Evolutionary conservation across 2,888 invertebrate species (phyloP).

Genomic region (Ecdyonurus torrentis): DNA sequence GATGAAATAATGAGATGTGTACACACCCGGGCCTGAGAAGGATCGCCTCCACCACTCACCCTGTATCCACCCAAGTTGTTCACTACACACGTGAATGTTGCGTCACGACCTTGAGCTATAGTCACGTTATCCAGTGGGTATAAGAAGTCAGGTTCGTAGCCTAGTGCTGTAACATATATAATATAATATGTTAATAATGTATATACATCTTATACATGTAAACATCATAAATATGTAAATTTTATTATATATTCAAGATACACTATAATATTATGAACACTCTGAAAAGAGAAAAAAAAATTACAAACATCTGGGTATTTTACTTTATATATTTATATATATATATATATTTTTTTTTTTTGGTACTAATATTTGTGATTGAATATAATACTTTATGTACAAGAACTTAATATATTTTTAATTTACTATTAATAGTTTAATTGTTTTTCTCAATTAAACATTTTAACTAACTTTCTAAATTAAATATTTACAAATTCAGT

Average conservation of each 20-base stretch:
- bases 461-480: too few species aligned
- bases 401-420: too few species aligned
- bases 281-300: not conserved
- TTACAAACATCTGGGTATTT: not conserved
- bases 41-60: slow-evolving; percentile 88
- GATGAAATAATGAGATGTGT: slow-evolving; percentile 28
- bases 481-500: too few species aligned
- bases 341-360: not conserved
- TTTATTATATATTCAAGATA: not conserved
- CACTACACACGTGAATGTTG: slow-evolving; percentile 69
- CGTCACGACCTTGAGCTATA: slow-evolving; percentile 65
- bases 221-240: not conserved
- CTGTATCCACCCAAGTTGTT: slow-evolving; percentile 67
- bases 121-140: slow-evolving; percentile 69
- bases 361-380: too few species aligned
- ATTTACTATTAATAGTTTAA: too few species aligned
- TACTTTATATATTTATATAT: not conserved
- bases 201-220: too few species aligned
- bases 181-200: too few species aligned
- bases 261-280: not conserved
- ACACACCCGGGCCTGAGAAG: slow-evolving; percentile 73
- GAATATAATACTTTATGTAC: too few species aligned
- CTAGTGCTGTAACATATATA: slow-evolving; percentile 37
- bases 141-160: slow-evolving; percentile 65
- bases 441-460: too few species aligned